Percentiles rank a stretch among this genome's conserved stretches.
Conservation (phyloP, 1,140 invertebrate species). For the Aphis craccivora region DNA sequence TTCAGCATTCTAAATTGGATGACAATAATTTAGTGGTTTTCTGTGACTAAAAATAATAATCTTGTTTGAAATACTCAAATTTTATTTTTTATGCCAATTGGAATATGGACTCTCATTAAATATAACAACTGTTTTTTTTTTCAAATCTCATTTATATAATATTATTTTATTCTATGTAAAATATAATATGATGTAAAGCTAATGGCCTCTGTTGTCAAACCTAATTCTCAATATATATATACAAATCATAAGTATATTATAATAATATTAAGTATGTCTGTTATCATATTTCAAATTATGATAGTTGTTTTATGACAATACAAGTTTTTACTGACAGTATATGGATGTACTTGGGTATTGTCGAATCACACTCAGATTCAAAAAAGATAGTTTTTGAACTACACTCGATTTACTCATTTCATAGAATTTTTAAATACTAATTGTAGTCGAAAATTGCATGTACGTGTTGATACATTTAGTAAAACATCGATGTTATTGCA, state of each 20-base stretch:
- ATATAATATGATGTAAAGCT: too few relatives aligned
- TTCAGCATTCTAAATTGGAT: not conserved
- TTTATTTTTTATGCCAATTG: not conserved
- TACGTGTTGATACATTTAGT: too few relatives aligned
- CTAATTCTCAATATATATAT: too few relatives aligned
- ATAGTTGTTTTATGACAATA: not conserved
- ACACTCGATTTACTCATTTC: not conserved
- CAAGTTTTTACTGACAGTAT: not conserved
- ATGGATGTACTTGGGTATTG: not conserved
- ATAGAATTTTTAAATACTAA: not conserved
- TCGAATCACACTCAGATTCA: not conserved
- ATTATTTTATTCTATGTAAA: too few relatives aligned
- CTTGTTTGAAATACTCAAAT: not conserved
- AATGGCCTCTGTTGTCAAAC: too few relatives aligned
- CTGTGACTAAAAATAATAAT: not conserved
- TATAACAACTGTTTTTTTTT: not conserved
- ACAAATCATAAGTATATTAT: not conserved
- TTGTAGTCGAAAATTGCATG: not conserved
- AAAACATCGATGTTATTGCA: too few relatives aligned
- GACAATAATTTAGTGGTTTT: not conserved
- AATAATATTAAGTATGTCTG: too few relatives aligned
- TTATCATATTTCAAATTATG: too few relatives aligned
- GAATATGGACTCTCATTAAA: not conserved
- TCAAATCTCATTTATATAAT: not conserved
- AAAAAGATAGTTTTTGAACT: too few relatives aligned